phyloP scores from a whole-genome alignment of 2,113 vertebrate genomes.

The Varanus salvator region DNA sequence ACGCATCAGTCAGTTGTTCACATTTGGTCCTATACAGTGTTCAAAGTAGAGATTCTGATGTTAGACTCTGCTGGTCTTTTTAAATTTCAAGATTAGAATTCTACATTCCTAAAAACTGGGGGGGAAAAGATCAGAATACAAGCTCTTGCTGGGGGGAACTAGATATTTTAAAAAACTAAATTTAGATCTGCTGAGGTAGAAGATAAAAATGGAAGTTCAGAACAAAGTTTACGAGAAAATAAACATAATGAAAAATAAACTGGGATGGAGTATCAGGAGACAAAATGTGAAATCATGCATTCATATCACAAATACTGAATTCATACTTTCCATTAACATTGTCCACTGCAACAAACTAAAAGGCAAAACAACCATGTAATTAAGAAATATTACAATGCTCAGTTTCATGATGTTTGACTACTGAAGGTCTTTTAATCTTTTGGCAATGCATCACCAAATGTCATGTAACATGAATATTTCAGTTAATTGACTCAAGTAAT shows the following conservation, averaged over 20 bases:
- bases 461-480: not conserved
- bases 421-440: not conserved
- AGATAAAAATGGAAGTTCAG: not conserved
- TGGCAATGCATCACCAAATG: not conserved
- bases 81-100: not conserved
- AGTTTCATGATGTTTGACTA: not conserved
- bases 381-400: not conserved
- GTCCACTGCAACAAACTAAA: not conserved
- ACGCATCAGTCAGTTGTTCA: not conserved
- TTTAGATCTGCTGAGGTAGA: not conserved
- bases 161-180: not conserved
- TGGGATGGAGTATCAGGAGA: too few species aligned
- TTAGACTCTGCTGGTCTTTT: not conserved
- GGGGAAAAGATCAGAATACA: not conserved
- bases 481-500: not conserved
- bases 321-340: not conserved
- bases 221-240: not conserved
- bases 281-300: not conserved
- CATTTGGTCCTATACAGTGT: not conserved
- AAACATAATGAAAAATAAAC: not conserved
- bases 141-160: not conserved
- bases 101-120: not conserved
- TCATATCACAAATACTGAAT: not conserved
- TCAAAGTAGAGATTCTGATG: not conserved
- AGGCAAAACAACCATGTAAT: not conserved